phyloP scores from a whole-genome alignment of 1,140 invertebrate genomes.

The Teleogryllus occipitalis region DNA sequence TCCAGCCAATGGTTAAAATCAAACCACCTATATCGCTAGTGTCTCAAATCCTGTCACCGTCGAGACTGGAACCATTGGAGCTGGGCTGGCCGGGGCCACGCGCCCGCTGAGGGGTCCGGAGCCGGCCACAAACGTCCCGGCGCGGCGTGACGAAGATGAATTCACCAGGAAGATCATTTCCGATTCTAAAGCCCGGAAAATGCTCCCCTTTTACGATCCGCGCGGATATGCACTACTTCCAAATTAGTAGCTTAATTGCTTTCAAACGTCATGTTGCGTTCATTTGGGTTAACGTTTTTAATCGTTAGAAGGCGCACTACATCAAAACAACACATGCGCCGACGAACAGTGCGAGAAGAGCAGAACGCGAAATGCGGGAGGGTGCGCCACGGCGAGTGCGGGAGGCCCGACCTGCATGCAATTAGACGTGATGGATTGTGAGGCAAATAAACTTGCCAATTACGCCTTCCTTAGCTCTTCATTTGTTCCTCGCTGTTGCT shows the following conservation, averaged over 20 bases:
- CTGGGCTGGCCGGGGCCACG: too few species aligned
- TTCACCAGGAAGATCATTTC: background rate
- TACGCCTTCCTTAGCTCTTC: background rate
- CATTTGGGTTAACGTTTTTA: background rate
- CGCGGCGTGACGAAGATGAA: background rate
- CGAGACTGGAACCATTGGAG: too few species aligned
- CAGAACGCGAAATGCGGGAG: too few species aligned
- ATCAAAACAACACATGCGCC: background rate
- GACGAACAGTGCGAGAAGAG: too few species aligned
- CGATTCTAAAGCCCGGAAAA: background rate
- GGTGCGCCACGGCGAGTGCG: background rate
- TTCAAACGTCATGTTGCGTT: background rate
- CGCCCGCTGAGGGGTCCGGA: too few species aligned
- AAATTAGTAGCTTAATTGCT: background rate
- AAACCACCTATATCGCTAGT: too few species aligned
- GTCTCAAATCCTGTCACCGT: too few species aligned
- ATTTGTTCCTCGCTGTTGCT: background rate
- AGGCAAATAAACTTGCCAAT: slow-evolving; percentile 1
- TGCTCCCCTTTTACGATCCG: background rate
- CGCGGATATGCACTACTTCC: background rate
- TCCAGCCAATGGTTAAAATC: too few species aligned
- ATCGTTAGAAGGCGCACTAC: background rate
- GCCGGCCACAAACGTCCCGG: too few species aligned
- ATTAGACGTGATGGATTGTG: background rate
- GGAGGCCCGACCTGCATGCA: background rate